Percentiles rank a stretch among this genome's conserved stretches.
Evolutionary conservation across 2,888 invertebrate species (phyloP).

Genomic region (Andrena praecox): DNA sequence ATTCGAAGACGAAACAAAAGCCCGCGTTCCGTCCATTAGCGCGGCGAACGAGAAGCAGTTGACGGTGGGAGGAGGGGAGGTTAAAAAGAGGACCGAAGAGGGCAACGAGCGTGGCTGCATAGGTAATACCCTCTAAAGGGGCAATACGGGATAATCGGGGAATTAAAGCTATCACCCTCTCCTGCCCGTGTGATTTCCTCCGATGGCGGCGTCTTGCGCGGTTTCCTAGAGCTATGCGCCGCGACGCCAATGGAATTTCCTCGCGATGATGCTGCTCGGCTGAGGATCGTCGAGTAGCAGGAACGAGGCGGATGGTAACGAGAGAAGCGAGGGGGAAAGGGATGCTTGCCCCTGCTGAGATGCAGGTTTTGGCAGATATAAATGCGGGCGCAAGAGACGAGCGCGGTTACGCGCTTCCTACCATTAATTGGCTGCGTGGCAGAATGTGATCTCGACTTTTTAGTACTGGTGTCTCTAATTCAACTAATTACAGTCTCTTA

Average conservation of each 20-base stretch:
- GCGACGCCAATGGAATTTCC: constrained; percentile 39
- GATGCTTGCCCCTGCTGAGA: no score
- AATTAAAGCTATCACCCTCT: constrained; percentile 80
- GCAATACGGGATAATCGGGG: constrained; percentile 82
- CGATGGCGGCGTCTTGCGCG: constrained; percentile 41
- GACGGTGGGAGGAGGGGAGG: not conserved
- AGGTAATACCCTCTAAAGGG: constrained; percentile 81
- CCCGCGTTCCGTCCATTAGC: constrained; percentile 40
- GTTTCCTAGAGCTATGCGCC: constrained; percentile 15
- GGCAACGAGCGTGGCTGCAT: constrained; percentile 46
- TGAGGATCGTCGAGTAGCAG: not conserved
- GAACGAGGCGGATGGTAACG: no score
- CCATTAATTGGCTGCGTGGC: constrained; percentile 43
- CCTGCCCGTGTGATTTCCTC: constrained; percentile 77
- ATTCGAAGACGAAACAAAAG: constrained; percentile 39
- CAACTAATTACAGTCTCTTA: no score
- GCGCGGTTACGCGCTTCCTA: constrained; percentile 24
- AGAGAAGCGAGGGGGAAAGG: no score
- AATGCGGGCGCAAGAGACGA: no score
- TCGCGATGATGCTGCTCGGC: constrained; percentile 9
- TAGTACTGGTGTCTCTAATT: no score
- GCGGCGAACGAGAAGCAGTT: constrained; percentile 28
- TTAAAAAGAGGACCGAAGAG: not conserved
- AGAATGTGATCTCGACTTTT: not conserved
- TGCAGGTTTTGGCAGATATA: no score